Evolutionary conservation across 2,888 invertebrate genomes (phyloP).

Genomic region (Tetranychus truncatus): DNA sequence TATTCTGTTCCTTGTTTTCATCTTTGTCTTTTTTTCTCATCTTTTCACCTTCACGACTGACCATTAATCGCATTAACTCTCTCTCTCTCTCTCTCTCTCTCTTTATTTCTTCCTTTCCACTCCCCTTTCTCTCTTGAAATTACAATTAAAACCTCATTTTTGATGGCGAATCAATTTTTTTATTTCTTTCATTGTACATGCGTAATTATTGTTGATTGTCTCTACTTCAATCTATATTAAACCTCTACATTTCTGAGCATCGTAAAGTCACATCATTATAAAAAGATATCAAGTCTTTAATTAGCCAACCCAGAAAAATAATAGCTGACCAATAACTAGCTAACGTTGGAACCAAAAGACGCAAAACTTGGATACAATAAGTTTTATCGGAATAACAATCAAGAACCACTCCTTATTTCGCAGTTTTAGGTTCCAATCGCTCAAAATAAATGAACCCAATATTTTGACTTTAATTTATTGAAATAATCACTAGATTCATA

Average conservation of each 20-base stretch:
- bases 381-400: too few relatives aligned
- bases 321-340: too few relatives aligned
- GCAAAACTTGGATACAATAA: too few relatives aligned
- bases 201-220: not conserved
- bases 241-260: not conserved
- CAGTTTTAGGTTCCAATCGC: too few relatives aligned
- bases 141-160: constrained; percentile 1
- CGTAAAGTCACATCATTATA: not conserved
- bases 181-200: not conserved
- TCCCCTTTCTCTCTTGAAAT: not conserved
- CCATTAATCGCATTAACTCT: not conserved
- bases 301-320: too few relatives aligned
- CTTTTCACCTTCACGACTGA: not conserved
- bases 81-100: not conserved
- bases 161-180: not conserved
- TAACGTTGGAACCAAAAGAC: too few relatives aligned
- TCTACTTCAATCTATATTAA: not conserved
- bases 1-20: not conserved
- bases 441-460: too few relatives aligned
- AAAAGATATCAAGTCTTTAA: not conserved
- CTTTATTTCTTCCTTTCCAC: not conserved
- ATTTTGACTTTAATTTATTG: too few relatives aligned
- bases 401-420: too few relatives aligned
- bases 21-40: not conserved
- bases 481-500: too few relatives aligned